Evolutionary conservation across 23 tunicate genomes (phyloP).

Genomic region (Phallusia fumigata): DNA sequence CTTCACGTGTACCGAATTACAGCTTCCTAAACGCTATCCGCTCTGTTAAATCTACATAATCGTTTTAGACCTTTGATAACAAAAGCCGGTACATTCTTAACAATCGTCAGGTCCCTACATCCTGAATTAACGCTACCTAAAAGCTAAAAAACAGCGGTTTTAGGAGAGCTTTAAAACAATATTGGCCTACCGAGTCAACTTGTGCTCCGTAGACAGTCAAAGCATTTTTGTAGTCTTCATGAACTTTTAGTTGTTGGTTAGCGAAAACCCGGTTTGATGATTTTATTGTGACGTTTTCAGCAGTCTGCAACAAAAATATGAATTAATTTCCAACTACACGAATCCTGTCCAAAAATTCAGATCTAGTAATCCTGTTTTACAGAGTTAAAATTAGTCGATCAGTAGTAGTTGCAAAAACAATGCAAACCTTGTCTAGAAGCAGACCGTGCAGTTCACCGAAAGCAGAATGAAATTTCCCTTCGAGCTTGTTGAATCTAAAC

Average conservation of each 20-base stretch:
- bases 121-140: not conserved
- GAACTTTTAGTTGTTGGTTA: conserved; percentile 36
- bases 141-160: not conserved
- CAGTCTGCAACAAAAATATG: conserved; percentile 28
- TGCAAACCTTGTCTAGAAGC: conserved; percentile 61
- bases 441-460: conserved; percentile 78
- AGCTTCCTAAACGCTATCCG: too few relatives aligned
- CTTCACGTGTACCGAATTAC: too few relatives aligned
- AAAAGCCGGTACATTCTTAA: too few relatives aligned
- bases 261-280: conserved; percentile 82
- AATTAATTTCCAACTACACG: not conserved
- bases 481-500: conserved; percentile 46
- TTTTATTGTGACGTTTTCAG: conserved; percentile 70
- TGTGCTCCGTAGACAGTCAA: conserved; percentile 78
- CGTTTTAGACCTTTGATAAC: too few relatives aligned
- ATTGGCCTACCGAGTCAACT: conserved; percentile 44
- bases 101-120: too few relatives aligned
- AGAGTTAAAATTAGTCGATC: not conserved
- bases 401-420: too few relatives aligned
- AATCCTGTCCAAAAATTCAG: not conserved
- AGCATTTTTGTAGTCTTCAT: conserved; percentile 76
- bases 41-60: too few relatives aligned
- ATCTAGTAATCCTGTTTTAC: not conserved
- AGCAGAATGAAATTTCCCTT: conserved; percentile 60
- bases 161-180: not conserved